Evolutionary conservation across 2,113 vertebrate genomes (phyloP), one percentile per base, ranked within the genome.

Genomic region (Donacobius atricapilla): DNA sequence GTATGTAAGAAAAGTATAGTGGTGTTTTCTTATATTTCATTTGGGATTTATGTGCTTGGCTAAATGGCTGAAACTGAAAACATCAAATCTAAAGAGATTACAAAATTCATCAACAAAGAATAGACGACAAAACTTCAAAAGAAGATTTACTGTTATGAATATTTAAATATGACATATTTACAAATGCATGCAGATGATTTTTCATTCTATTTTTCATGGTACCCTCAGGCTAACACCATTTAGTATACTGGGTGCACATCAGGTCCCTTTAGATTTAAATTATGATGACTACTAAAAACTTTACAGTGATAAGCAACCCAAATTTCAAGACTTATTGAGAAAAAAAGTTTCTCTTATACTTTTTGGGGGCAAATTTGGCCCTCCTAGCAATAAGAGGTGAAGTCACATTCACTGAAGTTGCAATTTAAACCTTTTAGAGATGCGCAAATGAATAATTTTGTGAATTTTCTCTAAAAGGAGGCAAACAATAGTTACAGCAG

Each of bases 91-190:
- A 86, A 53, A 2, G 5, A 73, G 51, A 15, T 16, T 37, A 1
- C 81, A 63, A 80, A 24, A 81, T 53, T 72, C 47, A 47, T 48
- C 42, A 93, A 48, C 37, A 92, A 88, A 77, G 14, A 65, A 73
- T 20, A 71, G 54, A 78, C 33, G 83, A 10, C 2, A 39, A 70
- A 88, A 15, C 21, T 27, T 77, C 44, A 78, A 81, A 91, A 86
- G 23, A 78, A 94, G 25, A 77, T 73, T 73, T 88, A 51, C 70
- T 86, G 63, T 66, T 81, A 73, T 73, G 47, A 75, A 86, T 90
- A 92, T 89, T 97, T 93, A 83, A 93, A 83, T 94, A 12, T 73
- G 25, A 4, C 37, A 40, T 81, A 83, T 92, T 95, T 94, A 78
- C 35, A 69, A 83, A 70, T 39, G 9, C 28, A 65, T 31, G 40